Evolutionary conservation across 2,888 invertebrate species (phyloP).

Genomic region (Anticlea derivata): DNA sequence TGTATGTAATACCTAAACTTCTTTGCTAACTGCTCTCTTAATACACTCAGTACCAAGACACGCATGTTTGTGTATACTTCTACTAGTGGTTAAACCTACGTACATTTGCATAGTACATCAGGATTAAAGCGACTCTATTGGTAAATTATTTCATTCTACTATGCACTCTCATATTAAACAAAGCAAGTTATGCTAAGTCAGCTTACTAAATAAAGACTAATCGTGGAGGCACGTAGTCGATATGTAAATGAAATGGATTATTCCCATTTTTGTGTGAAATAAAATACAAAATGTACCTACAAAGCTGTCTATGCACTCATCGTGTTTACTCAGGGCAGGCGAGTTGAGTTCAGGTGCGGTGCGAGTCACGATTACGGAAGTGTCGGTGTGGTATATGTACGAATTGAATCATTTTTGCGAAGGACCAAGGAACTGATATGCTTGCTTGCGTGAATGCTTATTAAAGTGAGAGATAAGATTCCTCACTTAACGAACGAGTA

Average conservation of each 20-base stretch:
- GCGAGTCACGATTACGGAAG: slow-evolving; percentile 64
- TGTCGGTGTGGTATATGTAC: slow-evolving; percentile 35
- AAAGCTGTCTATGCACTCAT: slow-evolving; percentile 50
- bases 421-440: slow-evolving; percentile 50
- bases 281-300: slow-evolving; percentile 45
- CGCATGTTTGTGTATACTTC: neutral
- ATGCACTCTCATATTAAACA: slow-evolving; percentile 43
- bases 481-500: slow-evolving; percentile 52
- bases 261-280: slow-evolving; percentile 64
- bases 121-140: slow-evolving; percentile 51
- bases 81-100: neutral
- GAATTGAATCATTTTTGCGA: slow-evolving; percentile 60
- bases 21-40: neutral
- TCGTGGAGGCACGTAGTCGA: slow-evolving; percentile 54
- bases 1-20: neutral
- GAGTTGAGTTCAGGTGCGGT: slow-evolving; percentile 46
- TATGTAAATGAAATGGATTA: slow-evolving; percentile 71
- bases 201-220: slow-evolving; percentile 60
- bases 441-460: slow-evolving; percentile 45
- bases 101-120: slow-evolving; percentile 34
- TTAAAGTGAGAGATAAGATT: slow-evolving; percentile 58
- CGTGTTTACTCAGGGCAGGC: slow-evolving; percentile 50
- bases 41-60: no score
- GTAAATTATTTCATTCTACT: slow-evolving; percentile 59
- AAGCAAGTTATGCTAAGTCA: slow-evolving; percentile 49